phyloP scores from a whole-genome alignment of 2,113 vertebrate genomes.

The Lanius collurio region DNA sequence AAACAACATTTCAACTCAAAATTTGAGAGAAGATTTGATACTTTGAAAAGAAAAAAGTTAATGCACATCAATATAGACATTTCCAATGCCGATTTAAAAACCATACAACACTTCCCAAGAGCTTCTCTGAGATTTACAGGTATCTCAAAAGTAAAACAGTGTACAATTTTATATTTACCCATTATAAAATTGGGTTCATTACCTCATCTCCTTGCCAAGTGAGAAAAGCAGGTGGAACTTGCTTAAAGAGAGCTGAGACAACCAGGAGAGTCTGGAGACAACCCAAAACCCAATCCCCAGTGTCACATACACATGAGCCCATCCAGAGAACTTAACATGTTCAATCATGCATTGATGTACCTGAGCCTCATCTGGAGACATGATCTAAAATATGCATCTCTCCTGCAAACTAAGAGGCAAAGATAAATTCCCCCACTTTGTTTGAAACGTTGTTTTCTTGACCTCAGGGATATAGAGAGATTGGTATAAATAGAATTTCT shows the following conservation, averaged over 20 bases:
- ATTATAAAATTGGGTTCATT: neutral
- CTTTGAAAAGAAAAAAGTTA: neutral
- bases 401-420: constrained; percentile 17
- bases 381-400: neutral
- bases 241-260: neutral
- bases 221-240: neutral
- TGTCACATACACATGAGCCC: neutral
- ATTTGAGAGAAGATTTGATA: neutral
- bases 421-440: constrained; percentile 47
- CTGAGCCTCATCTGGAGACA: neutral
- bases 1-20: neutral
- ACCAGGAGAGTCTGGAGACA: neutral
- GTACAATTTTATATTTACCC: neutral
- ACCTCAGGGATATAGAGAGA: constrained; percentile 43
- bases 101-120: neutral
- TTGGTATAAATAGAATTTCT: constrained; percentile 57
- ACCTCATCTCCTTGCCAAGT: neutral
- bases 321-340: neutral
- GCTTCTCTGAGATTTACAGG: neutral
- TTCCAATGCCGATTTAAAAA: neutral
- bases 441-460: constrained; percentile 49
- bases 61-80: neutral
- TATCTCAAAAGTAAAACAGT: neutral
- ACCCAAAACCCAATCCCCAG: neutral
- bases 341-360: neutral